Base-by-base conservation (phyloP, 2,888 invertebrate genomes). In the Chymomyza caudatula region DNA sequence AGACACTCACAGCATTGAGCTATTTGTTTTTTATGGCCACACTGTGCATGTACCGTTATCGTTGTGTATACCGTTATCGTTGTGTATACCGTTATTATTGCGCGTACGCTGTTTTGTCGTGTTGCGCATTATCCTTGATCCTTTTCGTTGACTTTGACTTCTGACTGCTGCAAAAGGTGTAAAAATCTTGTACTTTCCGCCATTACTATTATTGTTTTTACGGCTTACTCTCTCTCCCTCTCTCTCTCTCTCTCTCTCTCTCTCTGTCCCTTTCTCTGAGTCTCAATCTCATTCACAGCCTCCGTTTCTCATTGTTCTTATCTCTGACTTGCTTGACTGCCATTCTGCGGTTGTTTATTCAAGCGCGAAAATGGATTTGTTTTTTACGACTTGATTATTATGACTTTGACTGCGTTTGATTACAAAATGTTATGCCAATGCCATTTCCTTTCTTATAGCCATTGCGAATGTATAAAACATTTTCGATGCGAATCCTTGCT, bases 311-410 rank as follows among this genome's bases (percentile, higher is more conserved):
- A 51, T 23, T 60, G 62, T 51, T 58, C 59, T 60, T 65, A 63
- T 62, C 60, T 70, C 47, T 67, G 71, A 64, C 69, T 69, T 71
- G 66, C 61, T 65, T 52, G 20, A 70, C 70, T 73, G 70, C 69
- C 75, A 75, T 72, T 77, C 71, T 76, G 69, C 74, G n/a, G 15
- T 64, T 74, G 84, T 71, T 77, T 78, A 79, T 73, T 86, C 74
- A 81, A 87, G 85, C 77, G 83, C 74, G 74, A 88, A 87, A 87
- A 87, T 88, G 87, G 86, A 86, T 87, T 87, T 81, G 86, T 85
- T 86, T 88, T 87, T 87, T 87, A 88, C 88, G 88, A 87, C 86
- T 87, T 88, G 86, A 87, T 87, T 88, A 87, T 87, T 87, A 87
- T 81, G 88, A 85, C 76, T 79, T 69, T 67, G 74, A 66, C 81